Conservation (phyloP, 2,888 invertebrate genomes). For the Phyllotreta striolata region DNA sequence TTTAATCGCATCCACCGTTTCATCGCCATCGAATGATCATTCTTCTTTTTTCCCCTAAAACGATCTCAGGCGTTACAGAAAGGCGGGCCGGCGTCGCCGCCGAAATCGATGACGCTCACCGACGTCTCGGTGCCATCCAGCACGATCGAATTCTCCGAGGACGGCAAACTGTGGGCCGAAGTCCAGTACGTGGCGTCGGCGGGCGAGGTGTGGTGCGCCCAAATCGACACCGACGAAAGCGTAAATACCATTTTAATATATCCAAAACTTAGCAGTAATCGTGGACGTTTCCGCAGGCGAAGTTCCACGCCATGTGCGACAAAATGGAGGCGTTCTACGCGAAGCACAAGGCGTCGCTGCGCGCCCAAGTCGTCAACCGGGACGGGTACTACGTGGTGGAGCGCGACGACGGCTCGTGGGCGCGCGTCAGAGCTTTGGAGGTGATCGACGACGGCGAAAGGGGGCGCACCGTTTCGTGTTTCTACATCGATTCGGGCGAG, state of each 20-base stretch:
- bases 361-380: slow-evolving; percentile 46
- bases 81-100: slow-evolving; percentile 45
- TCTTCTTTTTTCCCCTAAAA: slow-evolving; percentile 33
- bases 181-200: slow-evolving; percentile 61
- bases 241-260: too few relatives aligned
- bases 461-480: slow-evolving; percentile 60
- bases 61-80: slow-evolving; percentile 58
- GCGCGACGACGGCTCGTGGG: slow-evolving; percentile 59
- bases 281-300: slow-evolving; percentile 53
- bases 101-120: slow-evolving; percentile 32
- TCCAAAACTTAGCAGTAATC: too few relatives aligned
- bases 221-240: slow-evolving; percentile 62
- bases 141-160: slow-evolving; percentile 55
- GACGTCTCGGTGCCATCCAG: slow-evolving; percentile 58
- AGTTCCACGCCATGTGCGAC: slow-evolving; percentile 55
- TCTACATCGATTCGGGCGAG: slow-evolving; percentile 80
- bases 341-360: slow-evolving; percentile 41
- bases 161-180: slow-evolving; percentile 59
- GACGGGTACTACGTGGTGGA: slow-evolving; percentile 61
- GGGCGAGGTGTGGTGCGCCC: slow-evolving; percentile 64
- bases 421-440: slow-evolving; percentile 61
- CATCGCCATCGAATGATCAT: slow-evolving; percentile 8
- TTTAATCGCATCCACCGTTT: too few relatives aligned
- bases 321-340: slow-evolving; percentile 60
- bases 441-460: slow-evolving; percentile 39